Base-by-base conservation (phyloP, 2,888 invertebrate species). In the Taenaris catops region DNA sequence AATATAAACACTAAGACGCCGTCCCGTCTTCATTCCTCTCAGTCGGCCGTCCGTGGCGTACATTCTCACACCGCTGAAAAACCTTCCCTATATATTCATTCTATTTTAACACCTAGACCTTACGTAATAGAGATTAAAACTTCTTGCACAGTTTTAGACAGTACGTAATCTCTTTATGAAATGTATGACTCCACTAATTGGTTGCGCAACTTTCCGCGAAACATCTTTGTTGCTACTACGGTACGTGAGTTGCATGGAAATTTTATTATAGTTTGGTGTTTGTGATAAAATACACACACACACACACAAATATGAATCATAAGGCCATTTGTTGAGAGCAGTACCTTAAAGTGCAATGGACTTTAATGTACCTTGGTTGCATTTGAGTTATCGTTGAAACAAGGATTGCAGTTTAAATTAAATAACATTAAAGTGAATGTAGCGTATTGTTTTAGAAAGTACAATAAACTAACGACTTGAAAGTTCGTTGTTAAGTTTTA, bases 381-480 rank as follows among this genome's bases (percentile, higher is more conserved):
- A 53, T 60, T 59, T 49, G 54, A 60, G 58, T 63, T 58, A 58
- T 63, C 58, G 53, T 49, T 58, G 58, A 57, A 57, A 58, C 56
- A 66, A 63, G 66, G 64, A 68, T 64, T 68, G 64, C 64, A 60
- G 64, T 68, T 69, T 65, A 65, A 71, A 69, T 73, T 68, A 67
- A 73, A 75, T 66, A 66, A 57, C 58, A 60, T 59, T 62, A 63
- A 51, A 70, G 68, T 68, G 70, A 71, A 66, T 71, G 69, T 58
- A 43, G 36, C 37, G 64, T 59, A 69, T 69, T 73, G 67, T 73
- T 71, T 74, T 73, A 73, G 73, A 78, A 75, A 76, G 76, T 73
- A 61, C 60, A n/a, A 56, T 61, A 56, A 42, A 38, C 21, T 17
- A 38, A 41, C 38, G 27, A 43, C 42, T 48, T 42, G 37, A 41